Percentiles rank a stretch among this genome's conserved stretches.
These are phyloP conservation scores for silkworm (Bombyx mori) DNA, from an alignment of 1,140 invertebrate species.

Conservation along the genomic window DNA sequence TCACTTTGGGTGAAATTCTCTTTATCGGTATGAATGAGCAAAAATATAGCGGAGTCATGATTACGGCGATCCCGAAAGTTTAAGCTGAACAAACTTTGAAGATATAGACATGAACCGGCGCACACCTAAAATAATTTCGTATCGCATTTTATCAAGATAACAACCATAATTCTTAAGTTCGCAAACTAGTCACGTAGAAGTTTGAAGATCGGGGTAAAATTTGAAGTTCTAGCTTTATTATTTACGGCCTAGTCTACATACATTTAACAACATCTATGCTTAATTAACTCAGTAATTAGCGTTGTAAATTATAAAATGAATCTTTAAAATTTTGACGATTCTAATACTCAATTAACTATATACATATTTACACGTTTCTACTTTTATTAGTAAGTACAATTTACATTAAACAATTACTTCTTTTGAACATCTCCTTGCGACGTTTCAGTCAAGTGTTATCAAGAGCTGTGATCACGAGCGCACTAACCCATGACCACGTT, in stretches of 20 bases:
- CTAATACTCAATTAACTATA: no score
- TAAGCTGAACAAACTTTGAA: neutral
- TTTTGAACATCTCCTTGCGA: no score
- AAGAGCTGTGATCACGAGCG: no score
- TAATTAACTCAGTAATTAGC: no score
- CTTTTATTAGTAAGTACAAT: no score
- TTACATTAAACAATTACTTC: no score
- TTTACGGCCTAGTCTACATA: neutral
- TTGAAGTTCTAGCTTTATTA: neutral
- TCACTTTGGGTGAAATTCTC: constrained; percentile 7
- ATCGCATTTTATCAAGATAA: constrained; percentile 1
- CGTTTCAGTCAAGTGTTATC: no score
- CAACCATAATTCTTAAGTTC: constrained; percentile 2
- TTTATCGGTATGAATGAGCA: constrained; percentile 9
- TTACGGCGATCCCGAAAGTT: constrained; percentile 6
- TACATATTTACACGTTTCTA: no score
- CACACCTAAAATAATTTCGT: neutral
- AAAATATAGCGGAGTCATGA: constrained; percentile 16
- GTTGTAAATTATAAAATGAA: no score
- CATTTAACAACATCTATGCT: no score
- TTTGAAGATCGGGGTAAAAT: constrained; percentile 1
- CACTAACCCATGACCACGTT: no score
- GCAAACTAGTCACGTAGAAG: neutral
- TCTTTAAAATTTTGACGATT: no score
- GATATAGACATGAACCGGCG: neutral